A percentile compares a stretch with the other conserved stretches of the same genome.
Conservation (phyloP, 2,113 vertebrate genomes). For the Ctenodactylus gundi region DNA sequence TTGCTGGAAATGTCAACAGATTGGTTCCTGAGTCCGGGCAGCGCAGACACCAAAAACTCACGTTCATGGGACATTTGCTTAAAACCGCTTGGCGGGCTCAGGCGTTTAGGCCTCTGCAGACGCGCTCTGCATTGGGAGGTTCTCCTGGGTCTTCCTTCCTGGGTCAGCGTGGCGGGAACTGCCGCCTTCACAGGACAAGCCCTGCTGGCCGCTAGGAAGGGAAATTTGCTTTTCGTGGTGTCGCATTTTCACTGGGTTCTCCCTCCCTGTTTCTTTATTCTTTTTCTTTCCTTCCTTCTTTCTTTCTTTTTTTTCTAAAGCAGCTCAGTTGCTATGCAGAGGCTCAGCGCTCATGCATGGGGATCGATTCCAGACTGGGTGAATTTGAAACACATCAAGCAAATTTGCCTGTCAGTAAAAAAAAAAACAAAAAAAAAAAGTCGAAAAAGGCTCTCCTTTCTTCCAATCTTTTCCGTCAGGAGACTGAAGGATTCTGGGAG, state of each 20-base stretch:
- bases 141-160: constrained; percentile 80
- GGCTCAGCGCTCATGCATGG: constrained; percentile 72
- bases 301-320: not conserved
- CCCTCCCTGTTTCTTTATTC: not conserved
- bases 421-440: too few relatives aligned
- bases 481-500: constrained; percentile 50
- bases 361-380: constrained; percentile 83
- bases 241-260: constrained; percentile 15
- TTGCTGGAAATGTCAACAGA: constrained; percentile 80
- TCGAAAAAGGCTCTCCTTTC: constrained; percentile 71
- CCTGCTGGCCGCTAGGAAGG: constrained; percentile 77
- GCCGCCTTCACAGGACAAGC: constrained; percentile 58
- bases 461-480: constrained; percentile 64
- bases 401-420: constrained; percentile 75
- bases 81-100: constrained; percentile 77
- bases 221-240: constrained; percentile 76
- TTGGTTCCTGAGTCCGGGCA: constrained; percentile 75
- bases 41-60: constrained; percentile 77
- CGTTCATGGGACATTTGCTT: constrained; percentile 77
- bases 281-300: not conserved
- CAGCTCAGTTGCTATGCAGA: constrained; percentile 83
- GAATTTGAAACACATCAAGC: constrained; percentile 76
- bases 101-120: constrained; percentile 79
- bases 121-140: constrained; percentile 79
- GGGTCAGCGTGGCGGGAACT: constrained; percentile 73